A percentile compares a stretch with the other conserved stretches of the same genome.
Conservation (phyloP, 2,797 vertebrate species). For the Silurus aristotelis region DNA sequence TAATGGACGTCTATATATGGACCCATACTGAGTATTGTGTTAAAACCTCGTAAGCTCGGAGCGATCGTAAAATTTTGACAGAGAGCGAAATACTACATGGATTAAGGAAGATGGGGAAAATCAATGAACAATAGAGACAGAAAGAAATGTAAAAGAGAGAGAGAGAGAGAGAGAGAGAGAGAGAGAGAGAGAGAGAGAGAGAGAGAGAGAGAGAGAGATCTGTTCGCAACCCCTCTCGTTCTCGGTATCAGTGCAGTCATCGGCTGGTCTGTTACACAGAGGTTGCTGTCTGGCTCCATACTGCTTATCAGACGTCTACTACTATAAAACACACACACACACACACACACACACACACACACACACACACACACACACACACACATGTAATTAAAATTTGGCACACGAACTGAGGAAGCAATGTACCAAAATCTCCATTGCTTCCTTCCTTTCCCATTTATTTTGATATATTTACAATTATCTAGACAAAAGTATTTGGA, state of each 20-base stretch:
- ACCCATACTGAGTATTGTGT: neutral
- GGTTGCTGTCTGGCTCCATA: constrained; percentile 78
- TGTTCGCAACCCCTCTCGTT: constrained; percentile 56
- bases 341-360: constrained; percentile 18
- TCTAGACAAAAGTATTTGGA: no score
- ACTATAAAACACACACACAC: constrained; percentile 62
- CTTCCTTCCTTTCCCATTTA: no score
- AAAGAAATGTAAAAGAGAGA: neutral
- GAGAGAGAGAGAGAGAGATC: constrained; percentile 20
- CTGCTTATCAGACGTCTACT: constrained; percentile 76
- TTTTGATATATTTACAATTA: no score
- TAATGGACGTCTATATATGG: neutral
- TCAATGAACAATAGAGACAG: neutral
- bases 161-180: neutral
- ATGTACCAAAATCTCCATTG: no score
- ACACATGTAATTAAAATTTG: no score
- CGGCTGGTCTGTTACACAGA: constrained; percentile 64
- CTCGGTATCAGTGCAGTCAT: constrained; percentile 75
- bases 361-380: constrained; percentile 44
- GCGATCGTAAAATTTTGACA: neutral
- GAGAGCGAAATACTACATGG: neutral
- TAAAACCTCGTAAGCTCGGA: neutral
- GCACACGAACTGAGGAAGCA: no score
- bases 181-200: neutral
- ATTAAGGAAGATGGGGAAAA: neutral